phyloP scores from a whole-genome alignment of 2,888 invertebrate species.

The Syrista parreyssii region DNA sequence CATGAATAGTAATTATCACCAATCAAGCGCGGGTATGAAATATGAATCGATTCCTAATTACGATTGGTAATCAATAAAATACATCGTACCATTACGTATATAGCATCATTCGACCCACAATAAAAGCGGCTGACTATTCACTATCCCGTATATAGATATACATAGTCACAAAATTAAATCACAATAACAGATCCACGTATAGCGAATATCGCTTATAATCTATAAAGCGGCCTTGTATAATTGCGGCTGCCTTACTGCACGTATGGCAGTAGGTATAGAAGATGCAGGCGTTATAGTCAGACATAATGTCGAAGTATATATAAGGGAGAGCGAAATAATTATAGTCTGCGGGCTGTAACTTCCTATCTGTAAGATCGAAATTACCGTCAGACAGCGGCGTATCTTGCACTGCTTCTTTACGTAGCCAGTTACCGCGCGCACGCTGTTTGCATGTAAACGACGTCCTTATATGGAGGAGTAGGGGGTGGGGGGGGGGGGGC shows the following conservation, averaged over 20 bases:
- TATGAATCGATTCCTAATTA: neutral
- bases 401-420: slow-evolving; percentile 52
- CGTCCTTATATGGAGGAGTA: slow-evolving; percentile 48
- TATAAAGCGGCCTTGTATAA: neutral
- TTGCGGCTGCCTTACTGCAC: neutral
- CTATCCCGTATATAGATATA: neutral
- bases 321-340: slow-evolving; percentile 39
- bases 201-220: neutral
- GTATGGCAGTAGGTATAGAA: neutral
- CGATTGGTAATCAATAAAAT: neutral
- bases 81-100: neutral
- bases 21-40: neutral
- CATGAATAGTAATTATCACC: neutral
- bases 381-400: slow-evolving; percentile 44
- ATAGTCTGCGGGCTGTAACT: slow-evolving; percentile 44
- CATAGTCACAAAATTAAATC: neutral
- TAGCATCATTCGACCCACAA: neutral
- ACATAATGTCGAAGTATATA: slow-evolving; percentile 11
- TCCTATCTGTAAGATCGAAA: slow-evolving; percentile 52
- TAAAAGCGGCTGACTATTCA: neutral
- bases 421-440: slow-evolving; percentile 42
- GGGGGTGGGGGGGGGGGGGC: slow-evolving; percentile 25
- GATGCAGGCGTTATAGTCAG: slow-evolving; percentile 2
- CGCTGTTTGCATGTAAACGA: slow-evolving; percentile 55
- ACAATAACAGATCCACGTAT: neutral